Percentiles rank a stretch among this genome's conserved stretches.
These are phyloP conservation scores for Poicephalus gulielmi DNA, from an alignment of 2,113 vertebrate species.

Conservation along the genomic window DNA sequence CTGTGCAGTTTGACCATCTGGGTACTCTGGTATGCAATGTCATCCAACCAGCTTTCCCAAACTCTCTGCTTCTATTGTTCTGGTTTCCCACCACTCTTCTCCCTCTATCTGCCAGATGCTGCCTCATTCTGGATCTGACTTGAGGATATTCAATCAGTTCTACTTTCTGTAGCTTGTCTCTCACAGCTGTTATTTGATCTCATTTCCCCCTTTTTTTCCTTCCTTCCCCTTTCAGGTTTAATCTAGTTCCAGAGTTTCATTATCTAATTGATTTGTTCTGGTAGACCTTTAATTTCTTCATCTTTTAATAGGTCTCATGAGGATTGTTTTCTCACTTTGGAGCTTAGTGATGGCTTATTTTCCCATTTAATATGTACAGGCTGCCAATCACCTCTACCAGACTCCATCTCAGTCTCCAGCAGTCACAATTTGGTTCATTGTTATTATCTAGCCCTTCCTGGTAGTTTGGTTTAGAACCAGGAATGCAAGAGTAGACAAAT, in stretches of 20 bases:
- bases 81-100: not conserved
- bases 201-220: not conserved
- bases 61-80: not conserved
- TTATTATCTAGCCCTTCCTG: not conserved
- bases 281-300: conserved; percentile 15
- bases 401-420: not conserved
- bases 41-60: not conserved
- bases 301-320: conserved; percentile 31
- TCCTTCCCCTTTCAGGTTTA: not conserved
- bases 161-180: conserved; percentile 16
- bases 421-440: not conserved
- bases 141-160: not conserved
- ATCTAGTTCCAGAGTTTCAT: conserved; percentile 38
- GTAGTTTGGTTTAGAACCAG: conserved; percentile 3
- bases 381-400: not conserved
- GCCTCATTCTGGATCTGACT: not conserved
- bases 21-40: not conserved
- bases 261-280: conserved; percentile 43
- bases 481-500: not conserved
- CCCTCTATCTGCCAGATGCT: conserved; percentile 12
- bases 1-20: not conserved
- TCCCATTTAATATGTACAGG: not conserved
- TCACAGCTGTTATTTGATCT: conserved; percentile 38
- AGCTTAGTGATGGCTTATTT: conserved; percentile 16
- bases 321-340: conserved; percentile 18